Percentiles rank a stretch among this genome's conserved stretches.
These are phyloP conservation scores for Hofmannophila pseudospretella DNA, from an alignment of 2,888 invertebrate genomes.

Conservation along the genomic window DNA sequence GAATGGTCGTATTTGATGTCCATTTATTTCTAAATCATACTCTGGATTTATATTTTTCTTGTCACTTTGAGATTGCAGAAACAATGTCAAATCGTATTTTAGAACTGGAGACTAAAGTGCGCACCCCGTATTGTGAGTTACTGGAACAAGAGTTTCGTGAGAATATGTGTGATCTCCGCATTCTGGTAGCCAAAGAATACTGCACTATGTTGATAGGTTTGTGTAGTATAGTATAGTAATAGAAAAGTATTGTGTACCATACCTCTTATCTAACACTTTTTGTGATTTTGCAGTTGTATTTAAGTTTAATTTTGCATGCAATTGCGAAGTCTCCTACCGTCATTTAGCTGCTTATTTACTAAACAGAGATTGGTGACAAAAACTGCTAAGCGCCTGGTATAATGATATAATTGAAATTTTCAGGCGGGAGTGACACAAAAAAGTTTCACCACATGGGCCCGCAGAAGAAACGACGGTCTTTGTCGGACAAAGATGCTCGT, in stretches of 20 bases:
- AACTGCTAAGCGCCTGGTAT: too few relatives aligned
- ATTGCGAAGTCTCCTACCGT: too few relatives aligned
- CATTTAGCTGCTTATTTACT: too few relatives aligned
- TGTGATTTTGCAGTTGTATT: too few relatives aligned
- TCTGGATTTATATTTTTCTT: too few relatives aligned
- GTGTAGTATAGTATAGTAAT: conserved; percentile 11
- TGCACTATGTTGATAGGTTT: conserved; percentile 75
- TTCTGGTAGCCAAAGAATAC: conserved; percentile 80
- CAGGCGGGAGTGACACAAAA: conserved; percentile 67
- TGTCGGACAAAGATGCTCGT: conserved; percentile 80
- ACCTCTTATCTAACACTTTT: too few relatives aligned
- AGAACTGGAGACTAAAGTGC: conserved; percentile 70
- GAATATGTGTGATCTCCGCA: conserved; percentile 77
- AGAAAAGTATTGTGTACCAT: too few relatives aligned
- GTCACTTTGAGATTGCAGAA: conserved; percentile 4
- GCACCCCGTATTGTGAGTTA: conserved; percentile 66
- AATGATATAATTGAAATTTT: too few relatives aligned
- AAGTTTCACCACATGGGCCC: conserved; percentile 80
- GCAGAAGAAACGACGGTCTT: conserved; percentile 72
- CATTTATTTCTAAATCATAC: too few relatives aligned
- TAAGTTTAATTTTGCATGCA: too few relatives aligned
- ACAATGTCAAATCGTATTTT: conserved; percentile 39
- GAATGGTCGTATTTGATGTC: too few relatives aligned
- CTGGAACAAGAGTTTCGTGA: conserved; percentile 68
- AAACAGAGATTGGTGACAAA: too few relatives aligned